A percentile compares a stretch with the other conserved stretches of the same genome.
phyloP scores from a whole-genome alignment of 1,140 invertebrate species.

The Planococcus citri region DNA sequence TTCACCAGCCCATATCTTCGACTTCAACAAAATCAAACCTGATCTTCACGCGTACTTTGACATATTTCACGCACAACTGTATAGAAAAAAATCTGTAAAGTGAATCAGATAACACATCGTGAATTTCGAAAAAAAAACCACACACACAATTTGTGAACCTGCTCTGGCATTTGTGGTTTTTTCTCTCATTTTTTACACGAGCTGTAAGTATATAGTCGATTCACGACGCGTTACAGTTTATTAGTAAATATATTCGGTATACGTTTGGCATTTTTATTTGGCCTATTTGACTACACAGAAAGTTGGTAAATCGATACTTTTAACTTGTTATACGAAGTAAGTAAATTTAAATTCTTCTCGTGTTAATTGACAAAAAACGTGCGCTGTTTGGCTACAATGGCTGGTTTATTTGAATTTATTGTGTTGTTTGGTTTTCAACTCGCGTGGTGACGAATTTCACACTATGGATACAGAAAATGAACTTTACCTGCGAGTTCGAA shows the following conservation, averaged over 20 bases:
- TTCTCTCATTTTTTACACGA: neutral
- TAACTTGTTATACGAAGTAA: too few relatives aligned
- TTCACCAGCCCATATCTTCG: too few relatives aligned
- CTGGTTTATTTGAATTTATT: too few relatives aligned
- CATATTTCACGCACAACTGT: neutral
- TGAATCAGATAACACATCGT: neutral
- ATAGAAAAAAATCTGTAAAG: neutral
- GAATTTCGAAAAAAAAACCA: neutral
- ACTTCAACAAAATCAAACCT: too few relatives aligned
- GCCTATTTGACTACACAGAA: neutral
- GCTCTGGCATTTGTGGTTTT: neutral
- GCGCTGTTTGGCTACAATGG: too few relatives aligned
- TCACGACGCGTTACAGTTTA: neutral
- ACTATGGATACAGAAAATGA: too few relatives aligned
- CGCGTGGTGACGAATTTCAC: too few relatives aligned
- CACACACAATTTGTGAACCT: neutral
- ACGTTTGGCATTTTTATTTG: neutral
- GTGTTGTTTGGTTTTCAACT: too few relatives aligned
- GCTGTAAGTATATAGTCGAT: too few relatives aligned
- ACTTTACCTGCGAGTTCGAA: neutral
- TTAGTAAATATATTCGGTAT: neutral
- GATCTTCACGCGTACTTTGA: too few relatives aligned
- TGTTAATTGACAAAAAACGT: neutral
- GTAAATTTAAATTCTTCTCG: conserved; percentile 3
- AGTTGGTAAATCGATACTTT: neutral